Evolutionary conservation across 2,113 vertebrate species (phyloP).

Genomic region (Atrichornis clamosus): DNA sequence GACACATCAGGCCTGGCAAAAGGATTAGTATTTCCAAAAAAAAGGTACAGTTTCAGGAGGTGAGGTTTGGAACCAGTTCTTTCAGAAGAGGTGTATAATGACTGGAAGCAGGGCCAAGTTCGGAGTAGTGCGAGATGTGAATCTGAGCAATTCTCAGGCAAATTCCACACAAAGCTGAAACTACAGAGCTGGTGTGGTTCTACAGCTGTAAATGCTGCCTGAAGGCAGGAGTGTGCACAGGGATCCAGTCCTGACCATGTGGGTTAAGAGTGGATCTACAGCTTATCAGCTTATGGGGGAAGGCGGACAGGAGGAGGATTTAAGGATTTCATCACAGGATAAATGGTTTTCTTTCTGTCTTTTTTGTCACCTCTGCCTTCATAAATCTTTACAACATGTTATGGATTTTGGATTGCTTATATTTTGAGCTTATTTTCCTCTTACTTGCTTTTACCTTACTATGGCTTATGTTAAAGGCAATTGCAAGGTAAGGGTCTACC

Average conservation of each 20-base stretch:
- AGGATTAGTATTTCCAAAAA: background rate
- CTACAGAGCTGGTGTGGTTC: background rate
- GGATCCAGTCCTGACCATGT: background rate
- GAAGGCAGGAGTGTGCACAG: background rate
- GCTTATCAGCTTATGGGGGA: background rate
- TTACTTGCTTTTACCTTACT: background rate
- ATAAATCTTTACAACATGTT: background rate
- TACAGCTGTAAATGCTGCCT: background rate
- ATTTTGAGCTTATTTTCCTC: background rate
- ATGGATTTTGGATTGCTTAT: background rate
- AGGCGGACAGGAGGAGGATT: background rate
- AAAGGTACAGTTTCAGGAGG: background rate
- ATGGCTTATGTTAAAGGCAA: background rate
- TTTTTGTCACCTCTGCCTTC: background rate
- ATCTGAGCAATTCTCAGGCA: background rate
- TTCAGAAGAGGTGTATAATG: background rate
- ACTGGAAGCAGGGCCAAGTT: background rate
- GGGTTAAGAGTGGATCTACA: background rate
- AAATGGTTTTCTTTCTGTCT: background rate
- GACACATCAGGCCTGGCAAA: background rate
- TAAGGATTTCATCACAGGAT: background rate
- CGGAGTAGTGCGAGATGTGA: background rate
- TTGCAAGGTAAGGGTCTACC: background rate
- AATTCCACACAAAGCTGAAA: background rate
- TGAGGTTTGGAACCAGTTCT: background rate